A percentile compares a stretch with the other conserved stretches of the same genome.
Conservation (phyloP, 2,113 vertebrate genomes). For the Leptobrachium leishanense region DNA sequence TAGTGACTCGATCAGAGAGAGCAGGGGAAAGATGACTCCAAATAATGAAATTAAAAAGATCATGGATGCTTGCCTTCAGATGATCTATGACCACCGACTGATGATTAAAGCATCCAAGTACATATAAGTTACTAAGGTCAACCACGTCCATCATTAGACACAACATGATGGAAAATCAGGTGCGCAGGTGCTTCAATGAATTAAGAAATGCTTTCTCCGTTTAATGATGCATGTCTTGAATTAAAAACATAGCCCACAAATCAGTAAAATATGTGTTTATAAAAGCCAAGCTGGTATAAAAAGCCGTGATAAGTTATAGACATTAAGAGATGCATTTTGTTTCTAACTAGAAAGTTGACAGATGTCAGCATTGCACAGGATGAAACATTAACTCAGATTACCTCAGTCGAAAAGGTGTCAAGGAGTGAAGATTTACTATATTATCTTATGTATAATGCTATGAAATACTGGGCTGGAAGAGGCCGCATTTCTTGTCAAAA, state of each 20-base stretch:
- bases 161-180: too few relatives aligned
- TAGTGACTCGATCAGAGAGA: too few relatives aligned
- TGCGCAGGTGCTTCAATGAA: neutral
- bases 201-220: neutral
- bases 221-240: neutral
- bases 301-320: slow-evolving; percentile 15
- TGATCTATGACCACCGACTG: too few relatives aligned
- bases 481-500: slow-evolving; percentile 44
- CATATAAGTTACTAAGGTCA: too few relatives aligned
- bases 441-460: slow-evolving; percentile 44
- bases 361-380: slow-evolving; percentile 40
- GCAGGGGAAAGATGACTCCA: too few relatives aligned
- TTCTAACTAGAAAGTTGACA: slow-evolving; percentile 52
- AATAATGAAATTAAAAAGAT: too few relatives aligned
- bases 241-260: neutral
- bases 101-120: too few relatives aligned
- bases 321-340: slow-evolving; percentile 46
- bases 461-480: slow-evolving; percentile 56
- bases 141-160: too few relatives aligned
- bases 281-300: neutral
- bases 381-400: slow-evolving; percentile 52
- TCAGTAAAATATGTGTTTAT: neutral
- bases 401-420: slow-evolving; percentile 50
- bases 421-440: slow-evolving; percentile 50
- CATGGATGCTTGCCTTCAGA: too few relatives aligned